Percentiles rank a stretch among this genome's conserved stretches.
Conservation (phyloP, 1,140 invertebrate genomes). For the Drosophila tropicalis region DNA sequence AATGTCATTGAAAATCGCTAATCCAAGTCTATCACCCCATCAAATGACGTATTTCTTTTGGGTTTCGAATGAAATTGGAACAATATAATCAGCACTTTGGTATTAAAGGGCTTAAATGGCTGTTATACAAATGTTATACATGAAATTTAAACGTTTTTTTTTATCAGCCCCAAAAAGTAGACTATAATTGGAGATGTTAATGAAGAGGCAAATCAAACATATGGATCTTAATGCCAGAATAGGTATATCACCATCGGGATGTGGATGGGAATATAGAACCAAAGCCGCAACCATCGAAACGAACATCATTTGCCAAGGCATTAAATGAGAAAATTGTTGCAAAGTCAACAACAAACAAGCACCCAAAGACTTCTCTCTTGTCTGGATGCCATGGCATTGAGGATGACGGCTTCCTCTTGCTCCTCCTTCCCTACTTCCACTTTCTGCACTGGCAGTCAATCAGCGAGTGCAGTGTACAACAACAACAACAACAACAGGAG, state of each 20-base stretch:
- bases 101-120: neutral
- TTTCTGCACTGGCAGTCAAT: constrained; percentile 50
- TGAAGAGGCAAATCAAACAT: too few relatives aligned
- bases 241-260: neutral
- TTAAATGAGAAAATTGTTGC: constrained; percentile 5
- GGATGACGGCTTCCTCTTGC: neutral
- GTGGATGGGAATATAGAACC: neutral
- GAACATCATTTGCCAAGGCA: neutral
- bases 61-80: too few relatives aligned
- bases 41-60: too few relatives aligned
- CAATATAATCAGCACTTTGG: too few relatives aligned
- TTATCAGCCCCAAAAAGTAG: too few relatives aligned
- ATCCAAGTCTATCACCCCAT: too few relatives aligned
- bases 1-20: too few relatives aligned
- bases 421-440: neutral
- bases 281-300: constrained; percentile 1
- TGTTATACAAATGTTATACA: neutral
- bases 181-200: too few relatives aligned
- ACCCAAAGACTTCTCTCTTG: neutral
- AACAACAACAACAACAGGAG: constrained; percentile 1
- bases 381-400: neutral
- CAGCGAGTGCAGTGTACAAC: constrained; percentile 49
- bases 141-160: too few relatives aligned
- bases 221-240: too few relatives aligned
- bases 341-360: constrained; percentile 8